These are phyloP conservation scores for Sylvia borin DNA, from an alignment of 2,797 vertebrate species.

Conservation along the genomic window DNA sequence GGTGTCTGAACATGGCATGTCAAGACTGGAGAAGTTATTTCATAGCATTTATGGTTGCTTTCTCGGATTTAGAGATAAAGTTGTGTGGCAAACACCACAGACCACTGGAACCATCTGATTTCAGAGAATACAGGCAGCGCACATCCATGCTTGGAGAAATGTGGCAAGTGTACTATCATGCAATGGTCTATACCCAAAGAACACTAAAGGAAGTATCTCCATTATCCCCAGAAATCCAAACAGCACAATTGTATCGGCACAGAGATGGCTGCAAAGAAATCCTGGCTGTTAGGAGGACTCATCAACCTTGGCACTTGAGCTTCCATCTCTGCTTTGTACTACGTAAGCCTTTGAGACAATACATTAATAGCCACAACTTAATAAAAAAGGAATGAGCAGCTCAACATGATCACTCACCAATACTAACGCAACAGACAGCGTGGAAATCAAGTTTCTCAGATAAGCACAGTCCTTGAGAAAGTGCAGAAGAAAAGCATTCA, in stretches of 20 bases:
- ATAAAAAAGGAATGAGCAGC: background rate
- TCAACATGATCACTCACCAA: background rate
- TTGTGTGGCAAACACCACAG: background rate
- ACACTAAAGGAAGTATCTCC: background rate
- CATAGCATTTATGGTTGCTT: background rate
- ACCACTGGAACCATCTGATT: background rate
- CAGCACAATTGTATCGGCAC: background rate
- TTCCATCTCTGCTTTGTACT: background rate
- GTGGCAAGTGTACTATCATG: rapidly evolving
- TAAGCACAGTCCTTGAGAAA: background rate
- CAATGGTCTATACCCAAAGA: background rate
- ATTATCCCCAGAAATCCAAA: background rate
- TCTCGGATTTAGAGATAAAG: background rate
- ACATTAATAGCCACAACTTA: background rate
- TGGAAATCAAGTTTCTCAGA: background rate
- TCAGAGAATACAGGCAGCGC: background rate
- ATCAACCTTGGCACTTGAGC: background rate
- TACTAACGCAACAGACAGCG: rapidly evolving
- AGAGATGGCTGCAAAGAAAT: background rate
- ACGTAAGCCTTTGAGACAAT: background rate
- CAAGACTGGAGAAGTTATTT: background rate
- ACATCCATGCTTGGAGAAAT: background rate
- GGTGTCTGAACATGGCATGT: background rate
- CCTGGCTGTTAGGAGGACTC: background rate
- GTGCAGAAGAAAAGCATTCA: no score